Evolutionary conservation across 2,888 invertebrate genomes (phyloP).

Genomic region (Amiota minor): DNA sequence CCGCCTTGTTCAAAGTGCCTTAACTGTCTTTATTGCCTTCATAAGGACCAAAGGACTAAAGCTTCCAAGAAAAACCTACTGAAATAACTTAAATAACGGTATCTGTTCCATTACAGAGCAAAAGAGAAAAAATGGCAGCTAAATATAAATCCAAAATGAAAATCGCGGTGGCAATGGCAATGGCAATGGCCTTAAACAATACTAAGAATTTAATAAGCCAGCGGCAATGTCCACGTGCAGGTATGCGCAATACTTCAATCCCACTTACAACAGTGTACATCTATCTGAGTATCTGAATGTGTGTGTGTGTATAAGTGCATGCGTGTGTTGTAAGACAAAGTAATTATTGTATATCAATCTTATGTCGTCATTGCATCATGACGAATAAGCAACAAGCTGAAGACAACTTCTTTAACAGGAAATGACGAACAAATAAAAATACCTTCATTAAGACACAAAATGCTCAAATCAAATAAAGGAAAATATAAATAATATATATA

Average conservation of each 20-base stretch:
- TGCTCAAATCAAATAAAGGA: too few species aligned
- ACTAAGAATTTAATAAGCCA: slow-evolving; percentile 52
- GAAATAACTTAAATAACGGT: too few species aligned
- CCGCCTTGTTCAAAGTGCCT: background rate
- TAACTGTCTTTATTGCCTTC: background rate
- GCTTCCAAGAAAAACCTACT: too few species aligned
- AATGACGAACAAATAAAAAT: too few species aligned
- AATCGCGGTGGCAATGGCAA: slow-evolving; percentile 18
- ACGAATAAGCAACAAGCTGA: too few species aligned
- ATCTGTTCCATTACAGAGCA: background rate
- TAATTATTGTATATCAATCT: too few species aligned
- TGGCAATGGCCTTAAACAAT: slow-evolving; percentile 42
- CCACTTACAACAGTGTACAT: background rate
- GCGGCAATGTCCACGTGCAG: slow-evolving; percentile 13
- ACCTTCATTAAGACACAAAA: too few species aligned
- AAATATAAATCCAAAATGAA: slow-evolving; percentile 26
- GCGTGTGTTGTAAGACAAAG: background rate
- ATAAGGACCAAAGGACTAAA: background rate
- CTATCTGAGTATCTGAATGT: background rate
- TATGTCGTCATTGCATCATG: too few species aligned
- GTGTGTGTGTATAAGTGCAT: background rate
- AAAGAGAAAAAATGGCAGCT: background rate
- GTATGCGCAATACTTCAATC: background rate
- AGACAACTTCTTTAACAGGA: too few species aligned
- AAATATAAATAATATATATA: background rate